Percentiles rank a stretch among this genome's conserved stretches.
phyloP scores from a whole-genome alignment of 2,113 vertebrate species.

The Thomomys bottae region DNA sequence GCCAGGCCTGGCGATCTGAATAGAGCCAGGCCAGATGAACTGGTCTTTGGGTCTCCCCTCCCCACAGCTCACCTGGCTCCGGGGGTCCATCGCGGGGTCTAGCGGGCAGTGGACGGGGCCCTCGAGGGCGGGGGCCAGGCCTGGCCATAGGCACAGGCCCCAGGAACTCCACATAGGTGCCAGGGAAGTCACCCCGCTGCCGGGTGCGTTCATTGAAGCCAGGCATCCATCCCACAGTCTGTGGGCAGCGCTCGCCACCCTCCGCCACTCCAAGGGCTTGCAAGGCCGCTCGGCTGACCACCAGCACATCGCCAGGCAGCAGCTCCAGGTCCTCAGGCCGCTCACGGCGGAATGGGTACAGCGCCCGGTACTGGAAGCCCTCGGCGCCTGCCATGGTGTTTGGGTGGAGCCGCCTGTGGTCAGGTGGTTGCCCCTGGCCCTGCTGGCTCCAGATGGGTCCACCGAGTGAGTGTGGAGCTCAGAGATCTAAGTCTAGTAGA shows the following conservation, averaged over 20 bases:
- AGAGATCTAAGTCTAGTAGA: neutral
- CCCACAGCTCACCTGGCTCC: slow-evolving; percentile 86
- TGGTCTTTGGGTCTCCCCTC: too few species aligned
- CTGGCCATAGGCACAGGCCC: slow-evolving; percentile 89
- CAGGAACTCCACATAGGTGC: slow-evolving; percentile 94
- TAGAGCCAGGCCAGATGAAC: too few species aligned
- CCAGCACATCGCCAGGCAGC: slow-evolving; percentile 91
- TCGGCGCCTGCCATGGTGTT: slow-evolving; percentile 86
- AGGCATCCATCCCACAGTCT: slow-evolving; percentile 93
- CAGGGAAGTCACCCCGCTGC: slow-evolving; percentile 95
- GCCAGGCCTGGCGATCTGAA: too few species aligned
- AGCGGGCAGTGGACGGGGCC: slow-evolving; percentile 91
- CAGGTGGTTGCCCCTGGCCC: neutral
- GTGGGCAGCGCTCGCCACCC: slow-evolving; percentile 89
- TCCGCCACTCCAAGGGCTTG: slow-evolving; percentile 91
- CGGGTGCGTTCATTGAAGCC: slow-evolving; percentile 94
- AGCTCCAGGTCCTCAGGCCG: slow-evolving; percentile 95
- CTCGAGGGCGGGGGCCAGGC: slow-evolving; percentile 89
- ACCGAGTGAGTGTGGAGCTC: neutral
- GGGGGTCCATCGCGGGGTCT: slow-evolving; percentile 85
- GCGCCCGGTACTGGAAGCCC: slow-evolving; percentile 93
- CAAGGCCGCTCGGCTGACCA: slow-evolving; percentile 92
- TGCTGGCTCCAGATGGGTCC: slow-evolving; percentile 41
- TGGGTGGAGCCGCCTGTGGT: neutral
- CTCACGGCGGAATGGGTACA: slow-evolving; percentile 92